phyloP scores from a whole-genome alignment of 2,797 vertebrate species.

The Hemitrygon akajei region DNA sequence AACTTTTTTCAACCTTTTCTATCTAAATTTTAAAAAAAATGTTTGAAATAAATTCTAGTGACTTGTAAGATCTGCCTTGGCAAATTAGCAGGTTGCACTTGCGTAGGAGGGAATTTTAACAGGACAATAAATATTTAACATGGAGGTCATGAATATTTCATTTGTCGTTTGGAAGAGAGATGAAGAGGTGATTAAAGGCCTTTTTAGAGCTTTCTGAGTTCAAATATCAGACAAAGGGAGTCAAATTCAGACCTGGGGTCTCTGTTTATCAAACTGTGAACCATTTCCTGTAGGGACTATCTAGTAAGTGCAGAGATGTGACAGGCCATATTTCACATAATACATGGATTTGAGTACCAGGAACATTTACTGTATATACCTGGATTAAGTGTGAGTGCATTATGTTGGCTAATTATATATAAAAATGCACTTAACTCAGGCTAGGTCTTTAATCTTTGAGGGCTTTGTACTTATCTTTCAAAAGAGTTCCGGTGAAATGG shows the following conservation, averaged over 20 bases:
- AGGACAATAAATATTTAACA: slow-evolving; percentile 8
- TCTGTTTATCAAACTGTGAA: background rate
- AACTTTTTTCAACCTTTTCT: background rate
- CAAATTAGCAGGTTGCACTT: background rate
- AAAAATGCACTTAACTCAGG: background rate
- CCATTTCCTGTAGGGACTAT: background rate
- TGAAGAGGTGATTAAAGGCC: background rate
- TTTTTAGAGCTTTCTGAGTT: background rate
- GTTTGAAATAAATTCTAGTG: background rate
- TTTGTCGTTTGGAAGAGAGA: background rate
- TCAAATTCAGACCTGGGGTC: background rate
- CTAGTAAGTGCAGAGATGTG: background rate
- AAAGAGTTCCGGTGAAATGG: background rate
- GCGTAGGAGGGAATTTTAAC: background rate
- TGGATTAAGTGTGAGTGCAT: background rate
- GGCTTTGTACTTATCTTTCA: background rate
- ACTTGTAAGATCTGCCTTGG: background rate
- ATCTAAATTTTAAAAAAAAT: background rate
- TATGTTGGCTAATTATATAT: background rate
- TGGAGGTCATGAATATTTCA: slow-evolving; percentile 16
- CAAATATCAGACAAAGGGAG: background rate
- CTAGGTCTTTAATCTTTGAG: background rate
- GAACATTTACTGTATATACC: background rate
- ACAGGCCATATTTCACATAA: background rate
- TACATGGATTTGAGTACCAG: background rate